phyloP scores from a whole-genome alignment of 2,888 invertebrate species.

The Cyclophora albipunctata region DNA sequence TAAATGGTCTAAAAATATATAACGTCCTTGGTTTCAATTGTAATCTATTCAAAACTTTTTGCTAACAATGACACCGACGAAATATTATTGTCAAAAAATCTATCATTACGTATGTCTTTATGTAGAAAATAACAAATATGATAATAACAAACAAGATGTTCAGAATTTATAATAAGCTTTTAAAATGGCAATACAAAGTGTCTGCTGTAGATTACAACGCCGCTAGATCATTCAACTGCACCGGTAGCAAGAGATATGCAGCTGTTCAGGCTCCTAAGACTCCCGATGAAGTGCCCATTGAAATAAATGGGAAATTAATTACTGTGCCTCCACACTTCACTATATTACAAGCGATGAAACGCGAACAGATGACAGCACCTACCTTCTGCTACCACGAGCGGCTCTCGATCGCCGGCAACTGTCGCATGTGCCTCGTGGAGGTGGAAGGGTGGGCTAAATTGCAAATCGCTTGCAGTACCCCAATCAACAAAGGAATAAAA shows the following conservation, averaged over 20 bases:
- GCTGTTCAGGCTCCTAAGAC: not conserved
- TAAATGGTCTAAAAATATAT: too few species aligned
- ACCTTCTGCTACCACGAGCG: slow-evolving; percentile 99
- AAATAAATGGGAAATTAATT: slow-evolving; percentile 95
- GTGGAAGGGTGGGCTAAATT: slow-evolving; percentile 97
- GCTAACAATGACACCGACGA: too few species aligned
- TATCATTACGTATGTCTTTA: too few species aligned
- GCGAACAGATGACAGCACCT: slow-evolving; percentile 76
- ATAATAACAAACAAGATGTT: slow-evolving; percentile 29
- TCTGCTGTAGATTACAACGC: slow-evolving; percentile 3
- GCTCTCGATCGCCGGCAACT: slow-evolving; percentile 98
- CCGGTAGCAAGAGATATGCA: too few species aligned
- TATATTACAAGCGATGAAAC: slow-evolving; percentile 80
- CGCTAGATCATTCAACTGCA: too few species aligned
- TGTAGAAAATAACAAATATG: too few species aligned
- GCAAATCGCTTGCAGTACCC: slow-evolving; percentile 98
- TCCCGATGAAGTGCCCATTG: slow-evolving; percentile 77
- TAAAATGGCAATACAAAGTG: slow-evolving; percentile 21
- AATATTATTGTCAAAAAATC: too few species aligned
- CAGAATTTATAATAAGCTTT: slow-evolving; percentile 24
- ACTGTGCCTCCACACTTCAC: slow-evolving; percentile 95
- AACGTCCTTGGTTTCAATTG: too few species aligned
- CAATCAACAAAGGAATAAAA: slow-evolving; percentile 96
- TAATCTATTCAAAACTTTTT: too few species aligned
- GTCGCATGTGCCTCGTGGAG: slow-evolving; percentile 98